A percentile compares a stretch with the other conserved stretches of the same genome.
Conservation (phyloP, 2,113 vertebrate genomes). For the Lamprologus tigripictilis region DNA sequence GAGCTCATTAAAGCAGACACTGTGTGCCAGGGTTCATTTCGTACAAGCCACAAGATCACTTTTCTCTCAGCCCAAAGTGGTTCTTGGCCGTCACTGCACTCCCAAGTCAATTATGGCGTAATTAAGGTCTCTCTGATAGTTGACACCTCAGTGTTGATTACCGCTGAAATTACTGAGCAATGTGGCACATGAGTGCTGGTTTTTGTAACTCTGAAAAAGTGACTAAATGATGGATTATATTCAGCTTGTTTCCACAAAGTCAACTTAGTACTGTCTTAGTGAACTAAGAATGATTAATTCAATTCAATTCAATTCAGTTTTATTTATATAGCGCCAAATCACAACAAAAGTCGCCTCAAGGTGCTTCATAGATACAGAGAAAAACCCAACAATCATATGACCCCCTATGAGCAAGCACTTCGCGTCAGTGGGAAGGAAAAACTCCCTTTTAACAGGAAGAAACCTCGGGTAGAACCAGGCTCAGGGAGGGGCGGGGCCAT, state of each 20-base stretch:
- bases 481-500: neutral
- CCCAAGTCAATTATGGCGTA: neutral
- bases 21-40: neutral
- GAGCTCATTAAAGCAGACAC: neutral
- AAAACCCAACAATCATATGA: neutral
- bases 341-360: neutral
- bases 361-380: neutral
- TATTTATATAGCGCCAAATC: neutral
- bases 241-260: neutral
- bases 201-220: neutral
- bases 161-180: neutral
- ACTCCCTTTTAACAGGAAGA: neutral
- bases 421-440: neutral
- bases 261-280: neutral
- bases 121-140: neutral
- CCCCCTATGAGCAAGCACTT: neutral
- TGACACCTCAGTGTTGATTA: neutral
- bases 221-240: neutral
- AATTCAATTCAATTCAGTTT: neutral
- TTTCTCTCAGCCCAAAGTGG: neutral
- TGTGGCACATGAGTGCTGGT: neutral
- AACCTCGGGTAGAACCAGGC: fast-evolving
- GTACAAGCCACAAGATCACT: neutral
- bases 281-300: neutral
- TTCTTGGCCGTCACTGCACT: neutral